Conservation (phyloP, 2,797 vertebrate species). For the Eulemur rubriventer region DNA sequence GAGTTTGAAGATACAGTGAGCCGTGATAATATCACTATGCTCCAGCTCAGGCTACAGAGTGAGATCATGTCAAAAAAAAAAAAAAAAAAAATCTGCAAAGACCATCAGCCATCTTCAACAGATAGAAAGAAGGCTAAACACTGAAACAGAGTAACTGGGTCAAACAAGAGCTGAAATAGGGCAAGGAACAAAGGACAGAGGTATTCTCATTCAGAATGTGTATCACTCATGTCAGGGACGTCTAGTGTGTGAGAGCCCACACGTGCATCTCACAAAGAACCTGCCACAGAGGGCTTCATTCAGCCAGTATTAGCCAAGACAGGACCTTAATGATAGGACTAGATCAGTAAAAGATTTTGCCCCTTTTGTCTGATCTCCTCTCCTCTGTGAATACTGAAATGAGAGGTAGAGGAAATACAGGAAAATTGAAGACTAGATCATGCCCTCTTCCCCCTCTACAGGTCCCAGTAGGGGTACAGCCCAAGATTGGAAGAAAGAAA, state of each 20-base stretch:
- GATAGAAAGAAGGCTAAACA: not conserved
- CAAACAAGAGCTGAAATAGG: not conserved
- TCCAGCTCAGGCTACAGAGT: not conserved
- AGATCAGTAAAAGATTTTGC: not conserved
- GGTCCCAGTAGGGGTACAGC: too few species aligned
- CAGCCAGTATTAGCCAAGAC: not conserved
- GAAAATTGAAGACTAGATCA: not conserved
- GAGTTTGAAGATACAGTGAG: not conserved
- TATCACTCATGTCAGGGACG: not conserved
- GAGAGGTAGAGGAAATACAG: not conserved
- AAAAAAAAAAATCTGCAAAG: not conserved
- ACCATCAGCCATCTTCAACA: not conserved
- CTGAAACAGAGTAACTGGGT: not conserved
- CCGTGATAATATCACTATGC: not conserved
- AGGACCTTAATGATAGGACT: not conserved
- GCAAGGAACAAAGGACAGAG: not conserved
- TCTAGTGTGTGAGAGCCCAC: accelerated
- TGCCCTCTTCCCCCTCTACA: accelerated
- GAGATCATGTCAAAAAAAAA: not conserved
- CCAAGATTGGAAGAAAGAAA: not conserved
- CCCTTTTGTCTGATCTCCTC: not conserved
- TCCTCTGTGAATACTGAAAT: not conserved
- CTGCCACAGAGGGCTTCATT: not conserved
- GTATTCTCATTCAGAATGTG: not conserved
- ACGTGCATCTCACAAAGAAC: not conserved